Evolutionary conservation across 2,888 invertebrate species (phyloP).

Genomic region (Entomobrya proxima): DNA sequence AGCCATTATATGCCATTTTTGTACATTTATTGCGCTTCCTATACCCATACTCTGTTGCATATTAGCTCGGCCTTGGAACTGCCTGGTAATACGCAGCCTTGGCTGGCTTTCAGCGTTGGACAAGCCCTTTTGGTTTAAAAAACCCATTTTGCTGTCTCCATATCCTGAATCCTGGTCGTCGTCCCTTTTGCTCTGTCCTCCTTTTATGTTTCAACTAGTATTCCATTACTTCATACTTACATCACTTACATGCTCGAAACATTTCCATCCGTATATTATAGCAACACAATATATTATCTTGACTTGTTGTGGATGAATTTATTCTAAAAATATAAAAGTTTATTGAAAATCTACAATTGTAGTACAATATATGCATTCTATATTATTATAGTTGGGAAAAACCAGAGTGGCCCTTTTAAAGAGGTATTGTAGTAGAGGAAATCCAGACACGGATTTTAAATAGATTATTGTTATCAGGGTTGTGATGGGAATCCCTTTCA

Average conservation of each 20-base stretch:
- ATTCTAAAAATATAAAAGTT: too few species aligned
- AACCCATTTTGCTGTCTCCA: not conserved
- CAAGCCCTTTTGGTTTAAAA: not conserved
- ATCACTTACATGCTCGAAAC: too few species aligned
- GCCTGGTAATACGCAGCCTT: not conserved
- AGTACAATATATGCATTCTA: too few species aligned
- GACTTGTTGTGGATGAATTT: too few species aligned
- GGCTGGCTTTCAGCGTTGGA: slow-evolving; percentile 4
- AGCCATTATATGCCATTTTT: not conserved
- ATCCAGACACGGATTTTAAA: too few species aligned
- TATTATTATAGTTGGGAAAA: too few species aligned
- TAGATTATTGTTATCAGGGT: slow-evolving; percentile 17
- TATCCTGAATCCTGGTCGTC: not conserved
- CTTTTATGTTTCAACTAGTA: not conserved
- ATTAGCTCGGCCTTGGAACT: not conserved
- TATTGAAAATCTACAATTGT: too few species aligned
- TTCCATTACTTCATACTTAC: too few species aligned
- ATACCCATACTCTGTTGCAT: not conserved
- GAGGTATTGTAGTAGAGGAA: not conserved
- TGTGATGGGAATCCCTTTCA: slow-evolving; percentile 1
- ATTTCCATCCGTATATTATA: too few species aligned
- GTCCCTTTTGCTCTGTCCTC: not conserved
- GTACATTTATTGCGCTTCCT: not conserved
- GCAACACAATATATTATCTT: too few species aligned
- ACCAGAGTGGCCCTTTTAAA: not conserved